These are phyloP conservation scores for Heterochromis multidens DNA, from an alignment of 2,113 vertebrate genomes.

Conservation along the genomic window DNA sequence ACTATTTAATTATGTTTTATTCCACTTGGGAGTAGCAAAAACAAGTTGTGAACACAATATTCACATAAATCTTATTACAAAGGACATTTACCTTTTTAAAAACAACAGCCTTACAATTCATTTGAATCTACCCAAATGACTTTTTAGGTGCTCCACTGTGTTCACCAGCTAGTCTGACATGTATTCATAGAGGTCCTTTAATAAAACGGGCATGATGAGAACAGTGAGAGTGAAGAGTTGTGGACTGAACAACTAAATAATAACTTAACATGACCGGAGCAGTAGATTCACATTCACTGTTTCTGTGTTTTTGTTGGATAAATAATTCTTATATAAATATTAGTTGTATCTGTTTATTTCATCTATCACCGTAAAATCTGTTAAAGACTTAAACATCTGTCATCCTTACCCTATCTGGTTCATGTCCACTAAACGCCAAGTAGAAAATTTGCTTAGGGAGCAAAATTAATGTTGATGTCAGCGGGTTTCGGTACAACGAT, in stretches of 20 bases:
- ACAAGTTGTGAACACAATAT: not conserved
- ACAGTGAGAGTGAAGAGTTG: not conserved
- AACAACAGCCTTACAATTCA: not conserved
- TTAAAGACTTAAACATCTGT: not conserved
- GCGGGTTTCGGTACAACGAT: conserved; percentile 2
- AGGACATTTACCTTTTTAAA: not conserved
- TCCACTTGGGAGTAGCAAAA: not conserved
- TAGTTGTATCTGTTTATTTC: not conserved
- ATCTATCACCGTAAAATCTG: not conserved
- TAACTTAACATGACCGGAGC: not conserved
- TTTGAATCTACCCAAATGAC: not conserved
- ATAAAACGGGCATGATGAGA: not conserved
- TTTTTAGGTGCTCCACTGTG: not conserved
- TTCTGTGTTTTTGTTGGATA: not conserved
- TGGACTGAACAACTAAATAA: not conserved
- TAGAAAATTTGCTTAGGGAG: conserved; percentile 1
- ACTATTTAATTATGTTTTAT: not conserved
- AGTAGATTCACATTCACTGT: not conserved
- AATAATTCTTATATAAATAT: not conserved
- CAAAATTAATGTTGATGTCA: conserved; percentile 43
- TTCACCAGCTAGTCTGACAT: not conserved
- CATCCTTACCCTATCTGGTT: not conserved
- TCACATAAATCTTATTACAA: not conserved
- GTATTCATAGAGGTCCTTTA: not conserved
- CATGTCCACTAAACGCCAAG: not conserved